Evolutionary conservation across 1,140 invertebrate species (phyloP).

Genomic region (Battus philenor): DNA sequence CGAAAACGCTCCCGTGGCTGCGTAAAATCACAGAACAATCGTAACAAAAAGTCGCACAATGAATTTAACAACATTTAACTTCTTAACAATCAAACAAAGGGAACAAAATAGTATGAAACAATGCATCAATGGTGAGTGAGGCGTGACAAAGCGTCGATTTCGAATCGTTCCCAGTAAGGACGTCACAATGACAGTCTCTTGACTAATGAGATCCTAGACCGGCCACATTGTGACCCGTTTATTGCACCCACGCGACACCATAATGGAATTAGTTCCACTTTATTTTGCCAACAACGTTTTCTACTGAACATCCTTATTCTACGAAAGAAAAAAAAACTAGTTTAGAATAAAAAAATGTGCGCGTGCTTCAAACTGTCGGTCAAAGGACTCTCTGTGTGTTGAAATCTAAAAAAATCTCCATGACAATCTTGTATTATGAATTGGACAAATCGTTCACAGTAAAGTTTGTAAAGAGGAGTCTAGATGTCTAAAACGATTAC

Average conservation of each 20-base stretch:
- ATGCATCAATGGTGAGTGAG: slow-evolving; percentile 44
- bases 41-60: slow-evolving; percentile 59
- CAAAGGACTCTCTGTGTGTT: too few relatives aligned
- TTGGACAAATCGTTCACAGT: too few relatives aligned
- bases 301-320: slow-evolving; percentile 36
- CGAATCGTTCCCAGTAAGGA: slow-evolving; percentile 48
- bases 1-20: slow-evolving; percentile 33
- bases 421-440: too few relatives aligned
- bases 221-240: slow-evolving; percentile 62
- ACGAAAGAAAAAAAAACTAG: slow-evolving; percentile 44
- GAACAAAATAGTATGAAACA: slow-evolving; percentile 56
- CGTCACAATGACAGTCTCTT: slow-evolving; percentile 50
- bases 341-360: slow-evolving; percentile 6
- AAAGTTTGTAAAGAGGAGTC: too few relatives aligned
- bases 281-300: slow-evolving; percentile 57
- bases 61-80: slow-evolving; percentile 70
- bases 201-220: slow-evolving; percentile 52
- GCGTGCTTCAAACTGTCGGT: slow-evolving; percentile 7
- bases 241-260: slow-evolving; percentile 70
- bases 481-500: too few relatives aligned
- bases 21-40: slow-evolving; percentile 57
- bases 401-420: too few relatives aligned
- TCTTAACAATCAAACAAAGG: slow-evolving; percentile 66
- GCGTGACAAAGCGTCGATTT: slow-evolving; percentile 44
- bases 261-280: slow-evolving; percentile 67